phyloP scores from a whole-genome alignment of 2,113 vertebrate species.

The Camelus dromedarius region DNA sequence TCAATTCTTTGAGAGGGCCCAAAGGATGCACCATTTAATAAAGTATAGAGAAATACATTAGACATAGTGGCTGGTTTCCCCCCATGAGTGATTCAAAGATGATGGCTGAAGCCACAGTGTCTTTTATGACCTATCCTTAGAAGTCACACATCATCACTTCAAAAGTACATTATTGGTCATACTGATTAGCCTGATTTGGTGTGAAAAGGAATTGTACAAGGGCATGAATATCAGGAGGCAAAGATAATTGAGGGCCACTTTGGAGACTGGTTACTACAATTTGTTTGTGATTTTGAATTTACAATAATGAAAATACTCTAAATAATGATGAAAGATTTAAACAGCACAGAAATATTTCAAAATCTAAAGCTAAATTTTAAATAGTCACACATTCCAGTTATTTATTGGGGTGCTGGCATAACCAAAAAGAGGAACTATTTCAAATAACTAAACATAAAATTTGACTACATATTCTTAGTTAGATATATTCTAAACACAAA shows the following conservation, averaged over 20 bases:
- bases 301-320: constrained; percentile 27
- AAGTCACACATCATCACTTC: not conserved
- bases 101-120: not conserved
- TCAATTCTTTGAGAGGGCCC: not conserved
- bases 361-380: not conserved
- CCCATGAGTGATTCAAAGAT: not conserved
- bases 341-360: not conserved
- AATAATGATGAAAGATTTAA: not conserved
- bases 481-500: not conserved
- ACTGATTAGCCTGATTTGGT: not conserved
- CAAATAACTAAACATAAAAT: constrained; percentile 2
- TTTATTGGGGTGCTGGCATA: not conserved
- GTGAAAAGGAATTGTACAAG: not conserved
- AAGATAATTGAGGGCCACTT: not conserved
- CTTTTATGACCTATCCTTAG: not conserved
- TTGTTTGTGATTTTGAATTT: not conserved
- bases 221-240: not conserved
- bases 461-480: not conserved
- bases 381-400: not conserved
- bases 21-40: not conserved
- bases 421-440: not conserved
- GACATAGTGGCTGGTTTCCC: not conserved
- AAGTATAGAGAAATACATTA: not conserved
- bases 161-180: not conserved
- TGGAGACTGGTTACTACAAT: not conserved